phyloP scores from a whole-genome alignment of 2,797 vertebrate species.

The Enteromius viviparus region DNA sequence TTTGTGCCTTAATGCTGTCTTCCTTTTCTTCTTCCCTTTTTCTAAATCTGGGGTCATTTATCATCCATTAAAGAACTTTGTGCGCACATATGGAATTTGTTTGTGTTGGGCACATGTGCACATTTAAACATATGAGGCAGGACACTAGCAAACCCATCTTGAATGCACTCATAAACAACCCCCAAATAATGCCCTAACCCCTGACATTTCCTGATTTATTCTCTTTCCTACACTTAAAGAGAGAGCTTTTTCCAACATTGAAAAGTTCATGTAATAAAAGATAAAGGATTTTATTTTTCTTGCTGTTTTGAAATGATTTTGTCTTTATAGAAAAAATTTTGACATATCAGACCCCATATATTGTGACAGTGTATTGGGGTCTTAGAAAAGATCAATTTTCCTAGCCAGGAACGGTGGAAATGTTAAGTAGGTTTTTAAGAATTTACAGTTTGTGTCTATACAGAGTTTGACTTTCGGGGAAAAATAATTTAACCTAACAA shows the following conservation, averaged over 20 bases:
- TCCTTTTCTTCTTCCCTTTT: neutral
- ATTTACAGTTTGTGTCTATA: neutral
- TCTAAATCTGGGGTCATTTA: constrained; percentile 3
- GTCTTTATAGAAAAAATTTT: neutral
- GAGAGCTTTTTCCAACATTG: neutral
- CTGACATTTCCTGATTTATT: constrained; percentile 57
- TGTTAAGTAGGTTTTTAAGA: neutral
- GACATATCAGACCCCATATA: neutral
- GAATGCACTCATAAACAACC: constrained; percentile 58
- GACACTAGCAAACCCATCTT: constrained; percentile 33
- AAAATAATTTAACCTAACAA: neutral
- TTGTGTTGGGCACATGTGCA: constrained; percentile 25
- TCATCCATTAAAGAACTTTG: constrained; percentile 12
- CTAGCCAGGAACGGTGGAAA: neutral
- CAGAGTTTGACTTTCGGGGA: neutral
- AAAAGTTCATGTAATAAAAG: constrained; percentile 28
- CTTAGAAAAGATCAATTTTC: neutral
- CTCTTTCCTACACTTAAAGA: constrained; percentile 34
- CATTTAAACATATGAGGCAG: constrained; percentile 19
- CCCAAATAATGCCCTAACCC: constrained; percentile 14
- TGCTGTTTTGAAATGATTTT: neutral
- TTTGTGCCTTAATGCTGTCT: neutral
- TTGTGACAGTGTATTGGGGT: neutral
- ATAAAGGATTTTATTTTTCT: neutral
- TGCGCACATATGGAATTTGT: constrained; percentile 45